Evolutionary conservation across 92 coral and sea anemone genomes (phyloP).

Genomic region (Parazoanthus swiftii): DNA sequence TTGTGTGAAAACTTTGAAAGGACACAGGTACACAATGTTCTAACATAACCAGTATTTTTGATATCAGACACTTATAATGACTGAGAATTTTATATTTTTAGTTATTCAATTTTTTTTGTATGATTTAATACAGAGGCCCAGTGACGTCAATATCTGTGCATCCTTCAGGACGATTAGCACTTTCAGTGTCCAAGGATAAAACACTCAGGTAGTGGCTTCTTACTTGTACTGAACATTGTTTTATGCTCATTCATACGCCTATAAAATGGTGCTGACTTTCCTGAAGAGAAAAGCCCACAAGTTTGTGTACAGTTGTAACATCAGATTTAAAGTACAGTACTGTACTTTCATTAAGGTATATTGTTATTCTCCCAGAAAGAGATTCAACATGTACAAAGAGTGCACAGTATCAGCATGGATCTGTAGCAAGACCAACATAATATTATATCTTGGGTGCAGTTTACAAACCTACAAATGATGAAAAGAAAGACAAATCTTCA

Average conservation of each 20-base stretch:
- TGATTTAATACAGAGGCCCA: slow-evolving; percentile 55
- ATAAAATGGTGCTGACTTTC: not conserved
- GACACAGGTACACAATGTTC: slow-evolving; percentile 78
- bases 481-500: no score
- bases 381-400: no score
- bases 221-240: not conserved
- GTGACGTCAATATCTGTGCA: slow-evolving; percentile 92
- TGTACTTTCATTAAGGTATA: no score
- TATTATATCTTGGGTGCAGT: no score
- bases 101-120: not conserved
- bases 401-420: no score
- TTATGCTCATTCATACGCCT: not conserved
- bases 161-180: slow-evolving; percentile 94
- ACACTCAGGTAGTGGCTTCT: slow-evolving; percentile 72
- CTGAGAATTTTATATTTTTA: not conserved
- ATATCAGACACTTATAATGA: no score
- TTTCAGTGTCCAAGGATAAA: slow-evolving; percentile 94
- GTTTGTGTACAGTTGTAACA: no score
- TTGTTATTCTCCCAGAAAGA: no score
- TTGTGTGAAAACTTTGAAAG: slow-evolving; percentile 90
- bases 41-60: not conserved
- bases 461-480: no score
- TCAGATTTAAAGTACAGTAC: no score
- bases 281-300: no score
- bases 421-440: no score